Conservation (phyloP, 2,888 invertebrate genomes). For the Lamellibrachia satsuma region DNA sequence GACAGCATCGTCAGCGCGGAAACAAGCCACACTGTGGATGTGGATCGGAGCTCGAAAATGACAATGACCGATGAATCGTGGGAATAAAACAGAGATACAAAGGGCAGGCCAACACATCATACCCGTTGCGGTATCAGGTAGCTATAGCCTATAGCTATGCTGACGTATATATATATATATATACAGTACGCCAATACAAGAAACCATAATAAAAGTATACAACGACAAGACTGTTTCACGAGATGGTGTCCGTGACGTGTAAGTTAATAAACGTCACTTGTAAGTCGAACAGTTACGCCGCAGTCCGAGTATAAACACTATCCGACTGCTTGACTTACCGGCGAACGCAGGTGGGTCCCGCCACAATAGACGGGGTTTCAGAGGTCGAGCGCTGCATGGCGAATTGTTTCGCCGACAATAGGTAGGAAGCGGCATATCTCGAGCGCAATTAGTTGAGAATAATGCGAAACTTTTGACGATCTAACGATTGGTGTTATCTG, state of each 20-base stretch:
- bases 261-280: not conserved
- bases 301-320: not conserved
- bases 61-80: too few species aligned
- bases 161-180: too few species aligned
- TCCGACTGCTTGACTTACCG: not conserved
- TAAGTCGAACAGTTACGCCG: not conserved
- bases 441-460: not conserved
- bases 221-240: not conserved
- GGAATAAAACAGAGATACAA: too few species aligned
- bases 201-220: not conserved
- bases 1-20: not conserved
- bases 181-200: not conserved
- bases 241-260: not conserved
- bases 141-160: too few species aligned
- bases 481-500: not conserved
- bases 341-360: not conserved
- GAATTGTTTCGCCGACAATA: constrained; percentile 13
- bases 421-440: not conserved
- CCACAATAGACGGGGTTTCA: not conserved
- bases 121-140: too few species aligned
- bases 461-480: not conserved
- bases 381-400: constrained; percentile 1
- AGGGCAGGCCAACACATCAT: too few species aligned
- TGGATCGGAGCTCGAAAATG: too few species aligned
- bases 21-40: too few species aligned